Evolutionary conservation across 1,140 invertebrate species (phyloP), one percentile per base, ranked within the genome.

Genomic region (Hormaphis cornu): DNA sequence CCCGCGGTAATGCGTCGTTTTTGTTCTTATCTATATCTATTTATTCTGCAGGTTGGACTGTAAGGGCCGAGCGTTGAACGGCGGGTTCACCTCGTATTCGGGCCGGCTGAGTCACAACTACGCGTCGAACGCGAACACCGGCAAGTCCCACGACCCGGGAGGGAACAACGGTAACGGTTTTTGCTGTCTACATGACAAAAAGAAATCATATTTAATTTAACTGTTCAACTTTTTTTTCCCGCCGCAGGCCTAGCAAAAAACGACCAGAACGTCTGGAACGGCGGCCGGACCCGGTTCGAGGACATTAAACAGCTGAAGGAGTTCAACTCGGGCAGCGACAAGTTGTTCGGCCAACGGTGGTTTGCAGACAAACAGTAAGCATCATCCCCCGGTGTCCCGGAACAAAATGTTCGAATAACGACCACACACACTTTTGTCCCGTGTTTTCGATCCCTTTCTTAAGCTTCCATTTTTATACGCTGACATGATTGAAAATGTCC

Each of bases 91-190:
- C 18, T 30, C 46, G 18, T 59, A 72, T 33, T 50, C 56, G 1
- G 69, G 69, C 12, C n/a, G 48, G 20, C 12, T 52, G 18, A 69
- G 26, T 8, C 33, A 69, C 24, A 69, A 53, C 30, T 61, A 66
- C 16, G 33, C 58, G 9, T 33, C 33, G 8, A 66, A 69, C 22
- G 58, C 69, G 14, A 61, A 46, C 9, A 73, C 71, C 20, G 69
- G 58, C 14, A 69, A 58, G 26, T 8, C 71, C 2, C 73, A 72
- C 30, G 73, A 73, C n/a, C 72, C 73, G 8, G 71, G 70, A 71
- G 71, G 72, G 20, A 66, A 54, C 69, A 70, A 71, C 61, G 72
- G 70, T 72, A 74, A 70, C 24, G 1, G 9, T n/a, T 28, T n/a
- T 18, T n/a, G n/a, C n/a, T n/a, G n/a, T n/a, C n/a, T n/a, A n/a